Evolutionary conservation across 2,797 vertebrate genomes (phyloP).

Genomic region (Phataginus tricuspis): DNA sequence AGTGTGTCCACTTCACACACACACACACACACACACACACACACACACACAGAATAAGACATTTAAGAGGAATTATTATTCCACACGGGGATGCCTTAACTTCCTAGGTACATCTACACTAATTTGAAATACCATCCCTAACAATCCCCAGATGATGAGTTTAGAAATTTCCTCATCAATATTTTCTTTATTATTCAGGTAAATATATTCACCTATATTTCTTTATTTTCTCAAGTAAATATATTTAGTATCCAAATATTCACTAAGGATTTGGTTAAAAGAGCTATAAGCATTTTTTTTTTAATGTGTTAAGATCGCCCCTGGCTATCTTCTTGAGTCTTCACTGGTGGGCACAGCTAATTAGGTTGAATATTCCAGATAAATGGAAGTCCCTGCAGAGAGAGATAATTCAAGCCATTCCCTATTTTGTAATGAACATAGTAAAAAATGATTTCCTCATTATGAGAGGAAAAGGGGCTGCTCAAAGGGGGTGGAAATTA

Average conservation of each 20-base stretch:
- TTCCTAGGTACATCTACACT: neutral
- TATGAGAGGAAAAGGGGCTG: neutral
- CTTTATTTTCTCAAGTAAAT: slow-evolving; percentile 36
- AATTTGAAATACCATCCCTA: neutral
- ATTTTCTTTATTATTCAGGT: neutral
- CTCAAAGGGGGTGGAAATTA: neutral
- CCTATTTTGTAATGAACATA: slow-evolving; percentile 45
- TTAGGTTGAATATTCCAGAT: slow-evolving; percentile 37
- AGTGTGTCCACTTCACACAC: neutral
- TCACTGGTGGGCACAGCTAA: slow-evolving; percentile 32
- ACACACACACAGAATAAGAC: neutral
- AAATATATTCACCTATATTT: neutral
- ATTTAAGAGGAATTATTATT: neutral
- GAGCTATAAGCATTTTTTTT: neutral
- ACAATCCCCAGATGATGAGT: neutral
- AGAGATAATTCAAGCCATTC: slow-evolving; percentile 67
- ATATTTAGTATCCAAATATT: neutral
- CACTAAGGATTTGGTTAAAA: neutral
- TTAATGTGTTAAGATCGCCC: neutral
- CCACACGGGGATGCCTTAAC: neutral
- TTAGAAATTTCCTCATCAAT: neutral
- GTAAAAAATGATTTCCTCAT: slow-evolving; percentile 24
- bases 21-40: too few species aligned
- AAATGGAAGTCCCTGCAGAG: slow-evolving; percentile 59
- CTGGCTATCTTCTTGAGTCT: slow-evolving; percentile 1